phyloP scores from a whole-genome alignment of 23 tunicate species.

The Trididemnum miniatum region DNA sequence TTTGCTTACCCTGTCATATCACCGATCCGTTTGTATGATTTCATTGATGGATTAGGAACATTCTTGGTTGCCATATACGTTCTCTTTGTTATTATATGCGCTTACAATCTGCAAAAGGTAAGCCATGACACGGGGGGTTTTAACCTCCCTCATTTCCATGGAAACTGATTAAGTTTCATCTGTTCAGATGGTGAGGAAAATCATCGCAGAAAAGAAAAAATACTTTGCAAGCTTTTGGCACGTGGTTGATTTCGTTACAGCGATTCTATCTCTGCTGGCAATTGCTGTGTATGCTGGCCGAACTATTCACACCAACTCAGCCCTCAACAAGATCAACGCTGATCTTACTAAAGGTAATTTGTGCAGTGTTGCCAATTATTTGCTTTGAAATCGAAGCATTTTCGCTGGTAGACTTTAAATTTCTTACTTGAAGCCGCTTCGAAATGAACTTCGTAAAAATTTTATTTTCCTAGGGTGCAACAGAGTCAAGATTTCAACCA shows the following conservation, averaged over 20 bases:
- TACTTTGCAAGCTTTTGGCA: slow-evolving; percentile 73
- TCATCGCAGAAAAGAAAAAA: slow-evolving; percentile 10
- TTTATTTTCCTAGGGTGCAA: too few relatives aligned
- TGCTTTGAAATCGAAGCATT: too few relatives aligned
- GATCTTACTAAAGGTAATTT: slow-evolving; percentile 69
- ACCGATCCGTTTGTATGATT: slow-evolving; percentile 76
- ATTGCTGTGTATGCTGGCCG: slow-evolving; percentile 56
- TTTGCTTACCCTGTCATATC: slow-evolving; percentile 49
- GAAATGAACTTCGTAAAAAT: too few relatives aligned
- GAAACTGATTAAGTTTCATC: not conserved
- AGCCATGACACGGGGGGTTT: too few relatives aligned
- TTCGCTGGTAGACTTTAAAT: too few relatives aligned
- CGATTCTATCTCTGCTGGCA: slow-evolving; percentile 44
- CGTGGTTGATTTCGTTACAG: slow-evolving; percentile 39
- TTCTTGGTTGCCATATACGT: slow-evolving; percentile 46
- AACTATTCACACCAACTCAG: slow-evolving; percentile 24
- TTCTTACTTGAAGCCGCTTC: too few relatives aligned
- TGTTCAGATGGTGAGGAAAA: slow-evolving; percentile 22
- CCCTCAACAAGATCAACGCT: slow-evolving; percentile 40
- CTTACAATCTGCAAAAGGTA: slow-evolving; percentile 59
- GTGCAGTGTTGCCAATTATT: too few relatives aligned
- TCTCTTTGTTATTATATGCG: slow-evolving; percentile 45
- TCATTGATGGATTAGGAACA: slow-evolving; percentile 79
- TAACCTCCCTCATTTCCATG: not conserved
- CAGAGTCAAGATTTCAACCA: too few relatives aligned